Base-by-base conservation (phyloP, 2,888 invertebrate genomes). In the Hirtodrosophila confusa region DNA sequence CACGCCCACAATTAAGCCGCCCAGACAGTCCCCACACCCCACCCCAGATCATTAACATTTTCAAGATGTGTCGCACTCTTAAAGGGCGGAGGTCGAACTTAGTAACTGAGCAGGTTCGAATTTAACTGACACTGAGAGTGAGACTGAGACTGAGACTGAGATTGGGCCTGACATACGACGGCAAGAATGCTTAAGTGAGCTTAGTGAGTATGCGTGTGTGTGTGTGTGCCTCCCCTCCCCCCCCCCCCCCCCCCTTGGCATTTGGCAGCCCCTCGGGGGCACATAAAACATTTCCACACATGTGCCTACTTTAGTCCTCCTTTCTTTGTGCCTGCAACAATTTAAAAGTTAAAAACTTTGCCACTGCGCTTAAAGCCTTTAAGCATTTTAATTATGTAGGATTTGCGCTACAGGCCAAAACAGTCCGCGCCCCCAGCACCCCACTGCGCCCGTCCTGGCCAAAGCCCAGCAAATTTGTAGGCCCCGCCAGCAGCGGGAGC, bases 301-400 rank as follows among this genome's bases (percentile, higher is more conserved):
- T 79, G 79, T 85, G 77, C 67, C 69, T 71, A 61, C 68, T 56
- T 78, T 66, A 31, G 80, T 40, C 69, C 12, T 27, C 27, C 27
- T 27, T 4, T 27, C 0, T 27, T 4, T 27, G 23, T 56, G 71
- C 65, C 64, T 49, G 58, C 71, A 85, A 77, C 82, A 85, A 79
- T 82, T 85, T 75, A 69, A 80, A 83, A 83, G 78, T 83, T 78
- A 75, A 51, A 78, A 82, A 82, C 80, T 82, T 85, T 85, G 49
- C 53, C 65, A 75, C 65, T 61, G 67, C 68, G 77, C 75, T 86
- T 80, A 80, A 86, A 83, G 86, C 86, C 86, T 83, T 86, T 83
- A 83, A 83, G 83, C 86, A 80, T 83, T 83, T 83, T 83, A 83
- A 83, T 83, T 86, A 83, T 83, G 78, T 80, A 83, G 83, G 86